Conservation (phyloP, 1,140 invertebrate genomes). For the Drosophila elegans region DNA sequence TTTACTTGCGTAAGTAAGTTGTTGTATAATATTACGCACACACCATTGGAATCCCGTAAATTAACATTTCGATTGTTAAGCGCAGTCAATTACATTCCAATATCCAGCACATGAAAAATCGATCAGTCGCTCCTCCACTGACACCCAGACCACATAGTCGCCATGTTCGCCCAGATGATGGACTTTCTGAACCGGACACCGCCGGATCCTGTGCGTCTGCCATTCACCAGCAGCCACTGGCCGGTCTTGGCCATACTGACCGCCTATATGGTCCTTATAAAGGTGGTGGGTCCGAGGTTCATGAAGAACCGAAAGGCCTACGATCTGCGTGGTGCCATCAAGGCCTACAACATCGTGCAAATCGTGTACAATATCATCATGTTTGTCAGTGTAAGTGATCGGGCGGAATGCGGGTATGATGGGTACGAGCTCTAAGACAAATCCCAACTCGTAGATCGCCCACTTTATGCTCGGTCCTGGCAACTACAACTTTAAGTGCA, state of each 20-base stretch:
- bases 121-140: slow-evolving; percentile 1
- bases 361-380: slow-evolving; percentile 66
- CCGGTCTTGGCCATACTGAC: slow-evolving; percentile 89
- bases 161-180: slow-evolving; percentile 43
- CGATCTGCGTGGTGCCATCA: slow-evolving; percentile 89
- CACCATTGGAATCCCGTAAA: not conserved
- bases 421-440: not conserved
- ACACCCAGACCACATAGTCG: not conserved
- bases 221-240: slow-evolving; percentile 90
- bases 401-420: no score
- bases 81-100: not conserved
- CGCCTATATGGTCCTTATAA: slow-evolving; percentile 89
- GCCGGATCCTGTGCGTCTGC: slow-evolving; percentile 60
- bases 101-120: not conserved
- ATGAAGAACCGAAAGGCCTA: slow-evolving; percentile 94
- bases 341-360: slow-evolving; percentile 92
- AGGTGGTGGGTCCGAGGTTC: slow-evolving; percentile 88
- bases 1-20: not conserved
- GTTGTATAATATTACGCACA: not conserved
- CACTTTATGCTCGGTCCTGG: slow-evolving; percentile 27
- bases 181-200: slow-evolving; percentile 19
- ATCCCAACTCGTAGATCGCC: not conserved
- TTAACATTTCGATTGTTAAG: slow-evolving; percentile 2
- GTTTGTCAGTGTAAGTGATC: slow-evolving; percentile 4
- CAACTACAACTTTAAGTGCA: slow-evolving; percentile 42